Base-by-base conservation (phyloP, 2,888 invertebrate genomes). In the Lepetodrilus schrolli region DNA sequence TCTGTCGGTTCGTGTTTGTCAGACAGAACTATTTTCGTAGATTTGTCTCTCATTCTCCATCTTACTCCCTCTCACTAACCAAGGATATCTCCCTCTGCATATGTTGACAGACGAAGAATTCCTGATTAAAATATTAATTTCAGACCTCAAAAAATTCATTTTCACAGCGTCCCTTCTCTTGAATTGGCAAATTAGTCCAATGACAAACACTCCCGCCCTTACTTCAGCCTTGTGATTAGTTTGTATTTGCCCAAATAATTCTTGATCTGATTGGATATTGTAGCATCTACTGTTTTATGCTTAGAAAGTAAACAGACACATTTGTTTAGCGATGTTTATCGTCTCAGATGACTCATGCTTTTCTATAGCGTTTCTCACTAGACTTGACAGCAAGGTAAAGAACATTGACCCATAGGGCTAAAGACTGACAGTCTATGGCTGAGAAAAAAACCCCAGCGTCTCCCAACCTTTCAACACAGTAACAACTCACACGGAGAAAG, bases 51-150 rank as follows among this genome's bases (percentile, higher is more conserved):
- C n/a, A n/a, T n/a, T n/a, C n/a, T n/a, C n/a, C n/a, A n/a, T n/a
- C n/a, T n/a, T 30, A 2, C 43, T 43, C 30, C 58, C 58, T 30
- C 58, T 58, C 13, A 2, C 26, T n/a, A 26, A 34, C 10, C 30
- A 58, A n/a, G 30, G 23, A 58, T 58, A 23, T 58, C 58, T n/a
- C 30, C 30, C 58, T 17, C 30, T 17, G 58, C 58, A 58, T 26
- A 58, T 58, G 58, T 58, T 23, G 13, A 30, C 58, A 17, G 34
- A 58, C 58, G 34, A 58, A 58, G 58, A 58, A 58, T 58, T 58
- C 17, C 58, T 58, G 58, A 58, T 58, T 58, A 58, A 58, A 58
- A 58, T 58, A 58, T 58, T 58, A 58, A 58, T 58, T 58, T 58
- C 58, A 58, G 30, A 30, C 30, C 30, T 58, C 26, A 4, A 43